Percentiles rank a stretch among this genome's conserved stretches.
Conservation (phyloP, 1,140 invertebrate species). For the Drosophila sucinea region DNA sequence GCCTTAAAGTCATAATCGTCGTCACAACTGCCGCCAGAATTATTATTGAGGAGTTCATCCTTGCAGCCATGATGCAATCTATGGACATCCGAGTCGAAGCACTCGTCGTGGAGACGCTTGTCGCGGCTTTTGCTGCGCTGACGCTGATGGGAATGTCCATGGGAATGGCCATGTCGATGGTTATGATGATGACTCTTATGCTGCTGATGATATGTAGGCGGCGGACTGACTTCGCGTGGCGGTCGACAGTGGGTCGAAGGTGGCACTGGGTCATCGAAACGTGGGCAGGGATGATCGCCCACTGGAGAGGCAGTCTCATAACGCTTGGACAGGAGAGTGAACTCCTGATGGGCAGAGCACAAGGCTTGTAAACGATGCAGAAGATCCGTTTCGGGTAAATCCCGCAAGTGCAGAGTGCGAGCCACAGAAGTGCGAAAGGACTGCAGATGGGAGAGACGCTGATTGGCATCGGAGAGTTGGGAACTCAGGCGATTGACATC, state of each 20-base stretch:
- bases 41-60: constrained; percentile 59
- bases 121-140: constrained; percentile 74
- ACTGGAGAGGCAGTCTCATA: constrained; percentile 83
- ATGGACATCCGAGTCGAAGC: constrained; percentile 77
- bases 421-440: constrained; percentile 88
- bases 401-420: constrained; percentile 85
- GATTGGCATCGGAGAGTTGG: constrained; percentile 87
- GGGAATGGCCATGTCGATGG: constrained; percentile 34
- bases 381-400: constrained; percentile 78
- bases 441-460: constrained; percentile 89
- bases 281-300: constrained; percentile 79
- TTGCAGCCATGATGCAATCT: constrained; percentile 73
- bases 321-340: constrained; percentile 86
- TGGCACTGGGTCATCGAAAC: constrained; percentile 75
- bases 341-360: constrained; percentile 86
- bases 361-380: constrained; percentile 80
- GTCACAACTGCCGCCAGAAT: constrained; percentile 51
- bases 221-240: constrained; percentile 60
- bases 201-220: constrained; percentile 35
- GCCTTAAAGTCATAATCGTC: constrained; percentile 72
- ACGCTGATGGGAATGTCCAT: constrained; percentile 44
- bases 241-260: constrained; percentile 75
- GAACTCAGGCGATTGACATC: constrained; percentile 89
- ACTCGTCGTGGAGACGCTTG: constrained; percentile 72
- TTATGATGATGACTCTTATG: constrained; percentile 35